Base-by-base conservation (phyloP, 2,888 invertebrate species). In the Chalcosyrphus nemorum region DNA sequence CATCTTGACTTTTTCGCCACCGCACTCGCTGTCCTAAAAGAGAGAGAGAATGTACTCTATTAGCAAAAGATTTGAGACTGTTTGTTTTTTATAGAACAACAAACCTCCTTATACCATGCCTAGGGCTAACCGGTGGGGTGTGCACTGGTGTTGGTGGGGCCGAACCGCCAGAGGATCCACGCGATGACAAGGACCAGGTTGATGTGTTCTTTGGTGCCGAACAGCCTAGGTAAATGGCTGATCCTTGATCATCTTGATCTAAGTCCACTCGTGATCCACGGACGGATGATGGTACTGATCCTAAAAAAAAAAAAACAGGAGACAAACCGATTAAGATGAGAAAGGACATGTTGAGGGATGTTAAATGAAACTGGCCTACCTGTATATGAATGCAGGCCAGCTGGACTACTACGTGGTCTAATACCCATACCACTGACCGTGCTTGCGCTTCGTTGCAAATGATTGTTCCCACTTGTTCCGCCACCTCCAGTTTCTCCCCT, bases 61-160 rank as follows among this genome's bases (percentile, higher is more conserved):
- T 4, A 24, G 4, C 4, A 4, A 2, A 4, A 24, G 24, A 24
- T 2, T 24, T 24, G 4, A 9, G 17, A 27, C n/a, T n/a, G 5
- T 2, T 9, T 5, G 2, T 21, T 38, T 32, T 19, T 11, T 47
- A 2, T 3, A 7, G 13, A n/a, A n/a, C n/a, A 15, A 59, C 59
- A 41, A 9, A 91, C 91, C 91, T 89, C 86, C 91, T 92, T n/a
- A 94, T 93, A 85, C 94, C 94, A 80, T 94, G 94, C 57, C 94
- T 94, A 19, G 96, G 96, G 38, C 96, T 95, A 38, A 94, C 93
- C 56, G 96, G 96, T 52, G 96, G 96, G 45, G 95, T 96, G 35
- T 94, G 92, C 66, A 94, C 93, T 0, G 96, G 96, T 13, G 96
- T 95, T 15, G 96, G 96, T 43, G 96, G 96, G 11, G 96, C 95